Evolutionary conservation across 2,113 vertebrate genomes (phyloP).

Genomic region (Athene cunicularia): DNA sequence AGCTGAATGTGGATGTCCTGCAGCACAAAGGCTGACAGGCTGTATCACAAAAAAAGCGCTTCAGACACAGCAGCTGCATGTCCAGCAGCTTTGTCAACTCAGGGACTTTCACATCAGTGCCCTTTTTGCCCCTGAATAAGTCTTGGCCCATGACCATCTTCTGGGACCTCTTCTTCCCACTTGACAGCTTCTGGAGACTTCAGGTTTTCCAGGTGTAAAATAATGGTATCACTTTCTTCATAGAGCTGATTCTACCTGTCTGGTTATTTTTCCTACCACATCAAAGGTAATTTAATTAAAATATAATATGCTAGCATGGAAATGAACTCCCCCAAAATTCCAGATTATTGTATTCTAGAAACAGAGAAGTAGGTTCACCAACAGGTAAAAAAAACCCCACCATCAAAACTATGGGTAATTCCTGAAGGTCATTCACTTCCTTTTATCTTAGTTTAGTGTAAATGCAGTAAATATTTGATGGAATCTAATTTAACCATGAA

Average conservation of each 20-base stretch:
- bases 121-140: background rate
- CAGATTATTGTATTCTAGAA: background rate
- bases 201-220: background rate
- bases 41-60: background rate
- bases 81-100: background rate
- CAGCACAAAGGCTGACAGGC: background rate
- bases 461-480: background rate
- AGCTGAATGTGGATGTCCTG: background rate
- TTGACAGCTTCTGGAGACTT: background rate
- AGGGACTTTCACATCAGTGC: background rate
- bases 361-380: background rate
- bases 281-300: background rate
- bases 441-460: background rate
- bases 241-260: background rate
- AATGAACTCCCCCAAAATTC: background rate
- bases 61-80: background rate
- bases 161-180: background rate
- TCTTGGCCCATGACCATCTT: background rate
- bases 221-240: background rate
- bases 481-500: background rate
- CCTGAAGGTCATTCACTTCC: background rate
- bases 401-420: background rate
- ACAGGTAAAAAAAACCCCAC: background rate
- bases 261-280: background rate
- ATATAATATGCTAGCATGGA: background rate